A percentile compares a stretch with the other conserved stretches of the same genome.
Conservation (phyloP, 2,113 vertebrate genomes). For the Lagopus muta region DNA sequence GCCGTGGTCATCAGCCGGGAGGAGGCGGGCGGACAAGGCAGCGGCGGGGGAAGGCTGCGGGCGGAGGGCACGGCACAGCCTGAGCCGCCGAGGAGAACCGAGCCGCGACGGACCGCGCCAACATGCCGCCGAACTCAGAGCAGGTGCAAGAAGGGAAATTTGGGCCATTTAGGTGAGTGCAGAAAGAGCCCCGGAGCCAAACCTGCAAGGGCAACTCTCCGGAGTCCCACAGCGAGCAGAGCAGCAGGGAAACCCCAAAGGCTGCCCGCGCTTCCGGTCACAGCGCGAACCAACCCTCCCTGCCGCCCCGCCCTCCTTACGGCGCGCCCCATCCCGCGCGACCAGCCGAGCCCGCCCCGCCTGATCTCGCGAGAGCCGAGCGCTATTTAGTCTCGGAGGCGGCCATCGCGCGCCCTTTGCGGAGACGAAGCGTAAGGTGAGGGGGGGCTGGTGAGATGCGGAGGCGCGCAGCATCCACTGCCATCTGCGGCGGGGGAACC, state of each 20-base stretch:
- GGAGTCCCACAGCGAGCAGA: neutral
- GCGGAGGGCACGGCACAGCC: too few relatives aligned
- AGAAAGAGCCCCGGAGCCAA: neutral
- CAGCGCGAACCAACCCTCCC: too few relatives aligned
- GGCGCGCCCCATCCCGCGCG: neutral
- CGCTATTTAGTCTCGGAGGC: neutral
- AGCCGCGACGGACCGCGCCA: rapidly evolving
- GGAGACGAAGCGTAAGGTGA: rapidly evolving
- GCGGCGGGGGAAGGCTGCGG: neutral
- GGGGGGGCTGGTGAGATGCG: rapidly evolving
- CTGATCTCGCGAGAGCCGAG: neutral
- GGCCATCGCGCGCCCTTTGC: rapidly evolving
- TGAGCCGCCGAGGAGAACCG: rapidly evolving
- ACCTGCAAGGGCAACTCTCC: neutral
- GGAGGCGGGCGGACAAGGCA: rapidly evolving
- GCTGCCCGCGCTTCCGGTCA: neutral
- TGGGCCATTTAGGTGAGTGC: neutral
- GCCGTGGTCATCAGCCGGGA: rapidly evolving
- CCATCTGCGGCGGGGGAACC: neutral
- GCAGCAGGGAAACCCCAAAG: neutral
- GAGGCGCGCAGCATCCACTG: rapidly evolving
- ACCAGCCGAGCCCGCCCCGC: too few relatives aligned
- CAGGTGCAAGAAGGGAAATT: too few relatives aligned
- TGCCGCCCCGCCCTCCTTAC: too few relatives aligned
- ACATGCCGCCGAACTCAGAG: neutral